These are phyloP conservation scores for Scolanthus callimorphus DNA, from an alignment of 92 coral and sea anemone species.

Conservation along the genomic window DNA sequence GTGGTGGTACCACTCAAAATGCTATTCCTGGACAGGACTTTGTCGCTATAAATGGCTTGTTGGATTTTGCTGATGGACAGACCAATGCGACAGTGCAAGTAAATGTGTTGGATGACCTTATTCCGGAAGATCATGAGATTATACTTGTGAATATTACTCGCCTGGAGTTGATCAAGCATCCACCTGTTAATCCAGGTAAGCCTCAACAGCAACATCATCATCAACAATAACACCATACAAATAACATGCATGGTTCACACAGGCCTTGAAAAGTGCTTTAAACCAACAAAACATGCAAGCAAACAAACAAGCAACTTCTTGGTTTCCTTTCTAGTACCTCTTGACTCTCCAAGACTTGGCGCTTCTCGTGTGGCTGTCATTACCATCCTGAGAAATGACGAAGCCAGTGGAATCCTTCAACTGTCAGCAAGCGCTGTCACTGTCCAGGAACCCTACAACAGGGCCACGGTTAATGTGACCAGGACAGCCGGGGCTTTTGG, in stretches of 20 bases:
- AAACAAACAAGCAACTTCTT: no score
- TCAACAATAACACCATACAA: no score
- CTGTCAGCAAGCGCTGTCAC: constrained; percentile 69
- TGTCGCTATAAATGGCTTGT: constrained; percentile 16
- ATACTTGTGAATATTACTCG: constrained; percentile 73
- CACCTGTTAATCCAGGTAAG: constrained; percentile 77
- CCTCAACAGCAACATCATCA: no score
- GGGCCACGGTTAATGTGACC: constrained; percentile 64
- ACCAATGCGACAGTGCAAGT: constrained; percentile 41
- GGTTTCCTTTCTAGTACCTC: constrained; percentile 33
- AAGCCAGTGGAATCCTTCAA: constrained; percentile 87
- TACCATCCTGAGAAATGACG: constrained; percentile 74
- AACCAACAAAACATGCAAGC: no score
- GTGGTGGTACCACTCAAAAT: constrained; percentile 25
- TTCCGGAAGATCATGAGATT: constrained; percentile 82
- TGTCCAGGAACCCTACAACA: constrained; percentile 69
- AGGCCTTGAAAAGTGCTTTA: no score
- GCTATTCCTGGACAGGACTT: constrained; percentile 68
- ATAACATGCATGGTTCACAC: no score
- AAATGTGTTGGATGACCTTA: constrained; percentile 59
- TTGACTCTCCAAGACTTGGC: constrained; percentile 85
- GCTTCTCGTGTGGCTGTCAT: constrained; percentile 48
- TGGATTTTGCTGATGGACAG: constrained; percentile 54
- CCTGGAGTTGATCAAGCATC: constrained; percentile 53
- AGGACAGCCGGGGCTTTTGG: constrained; percentile 90